A percentile compares a stretch with the other conserved stretches of the same genome.
These are phyloP conservation scores for Hylia prasina DNA, from an alignment of 2,113 vertebrate genomes.

Conservation along the genomic window DNA sequence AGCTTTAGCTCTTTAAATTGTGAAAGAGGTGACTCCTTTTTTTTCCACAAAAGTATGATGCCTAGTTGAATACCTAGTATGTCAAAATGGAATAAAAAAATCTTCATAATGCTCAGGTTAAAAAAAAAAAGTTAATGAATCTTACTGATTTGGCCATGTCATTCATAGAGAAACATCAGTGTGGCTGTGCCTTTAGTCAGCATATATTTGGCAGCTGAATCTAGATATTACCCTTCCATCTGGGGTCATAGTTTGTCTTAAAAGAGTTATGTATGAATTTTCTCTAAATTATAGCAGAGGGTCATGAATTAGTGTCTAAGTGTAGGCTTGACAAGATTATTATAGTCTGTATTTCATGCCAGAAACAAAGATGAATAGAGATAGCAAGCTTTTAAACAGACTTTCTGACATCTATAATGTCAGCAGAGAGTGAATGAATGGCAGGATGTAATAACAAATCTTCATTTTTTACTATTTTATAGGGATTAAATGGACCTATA, in stretches of 20 bases:
- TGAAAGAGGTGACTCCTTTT: neutral
- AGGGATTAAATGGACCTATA: neutral
- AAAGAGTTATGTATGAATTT: constrained; percentile 59
- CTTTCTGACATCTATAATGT: constrained; percentile 61
- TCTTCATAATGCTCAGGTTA: neutral
- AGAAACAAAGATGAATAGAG: constrained; percentile 64
- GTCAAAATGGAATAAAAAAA: neutral
- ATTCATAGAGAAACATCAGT: neutral
- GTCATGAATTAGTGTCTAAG: constrained; percentile 66
- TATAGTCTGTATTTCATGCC: constrained; percentile 57
- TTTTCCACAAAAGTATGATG: neutral
- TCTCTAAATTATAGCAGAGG: constrained; percentile 48
- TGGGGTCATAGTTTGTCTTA: constrained; percentile 54
- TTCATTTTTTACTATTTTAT: constrained; percentile 49
- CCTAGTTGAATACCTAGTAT: neutral
- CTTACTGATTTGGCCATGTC: neutral
- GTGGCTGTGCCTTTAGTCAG: neutral
- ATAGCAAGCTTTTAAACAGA: constrained; percentile 65
- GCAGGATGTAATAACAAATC: constrained; percentile 51
- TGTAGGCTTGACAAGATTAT: constrained; percentile 61
- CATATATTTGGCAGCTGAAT: constrained; percentile 8
- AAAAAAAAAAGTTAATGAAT: neutral
- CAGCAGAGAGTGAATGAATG: constrained; percentile 59
- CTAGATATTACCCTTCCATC: neutral
- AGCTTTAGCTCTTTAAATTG: neutral